A percentile compares a stretch with the other conserved stretches of the same genome.
Conservation (phyloP, 2,888 invertebrate species). For the Calliopum simillimum region DNA sequence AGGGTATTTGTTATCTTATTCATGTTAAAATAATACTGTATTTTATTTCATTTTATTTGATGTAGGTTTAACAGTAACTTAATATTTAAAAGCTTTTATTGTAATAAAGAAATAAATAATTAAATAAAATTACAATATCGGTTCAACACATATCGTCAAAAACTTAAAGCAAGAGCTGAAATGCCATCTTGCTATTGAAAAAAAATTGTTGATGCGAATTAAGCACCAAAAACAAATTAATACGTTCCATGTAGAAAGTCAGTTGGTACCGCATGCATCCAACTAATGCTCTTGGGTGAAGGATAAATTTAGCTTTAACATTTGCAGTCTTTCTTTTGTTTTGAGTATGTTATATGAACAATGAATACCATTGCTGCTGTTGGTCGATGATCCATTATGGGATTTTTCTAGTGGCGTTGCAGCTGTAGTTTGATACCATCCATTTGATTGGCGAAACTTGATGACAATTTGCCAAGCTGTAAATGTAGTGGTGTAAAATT, state of each 20-base stretch:
- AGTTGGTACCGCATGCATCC: constrained; percentile 74
- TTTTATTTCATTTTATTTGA: no score
- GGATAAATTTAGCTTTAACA: constrained; percentile 53
- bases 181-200: constrained; percentile 51
- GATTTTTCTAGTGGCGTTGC: constrained; percentile 61
- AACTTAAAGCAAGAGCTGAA: constrained; percentile 56
- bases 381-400: constrained; percentile 50
- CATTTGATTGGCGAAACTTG: constrained; percentile 60
- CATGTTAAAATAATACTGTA: constrained; percentile 55
- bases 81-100: no score
- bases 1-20: constrained; percentile 57
- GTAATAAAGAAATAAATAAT: no score
- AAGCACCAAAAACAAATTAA: constrained; percentile 64
- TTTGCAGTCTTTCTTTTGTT: constrained; percentile 51
- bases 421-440: constrained; percentile 61
- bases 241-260: constrained; percentile 68
- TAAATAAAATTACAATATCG: no score
- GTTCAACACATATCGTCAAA: no score
- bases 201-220: constrained; percentile 59
- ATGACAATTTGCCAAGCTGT: constrained; percentile 57
- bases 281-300: constrained; percentile 76
- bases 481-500: constrained; percentile 55
- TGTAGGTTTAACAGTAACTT: no score
- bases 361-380: constrained; percentile 48
- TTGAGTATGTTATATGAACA: no score